A percentile compares a stretch with the other conserved stretches of the same genome.
Conservation (phyloP, 2,113 vertebrate genomes). For the Nothoprocta pentlandii region DNA sequence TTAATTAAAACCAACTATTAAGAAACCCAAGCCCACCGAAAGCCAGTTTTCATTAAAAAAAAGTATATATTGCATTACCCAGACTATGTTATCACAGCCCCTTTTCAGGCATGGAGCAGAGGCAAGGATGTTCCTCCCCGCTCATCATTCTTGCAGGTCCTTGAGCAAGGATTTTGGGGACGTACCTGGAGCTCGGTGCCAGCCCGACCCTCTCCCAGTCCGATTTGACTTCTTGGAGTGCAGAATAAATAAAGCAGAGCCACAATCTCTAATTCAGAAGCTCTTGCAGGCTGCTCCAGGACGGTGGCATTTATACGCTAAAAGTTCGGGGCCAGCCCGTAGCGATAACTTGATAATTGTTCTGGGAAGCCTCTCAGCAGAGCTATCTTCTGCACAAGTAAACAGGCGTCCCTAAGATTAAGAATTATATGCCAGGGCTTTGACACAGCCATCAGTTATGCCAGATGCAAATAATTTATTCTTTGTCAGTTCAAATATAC, state of each 20-base stretch:
- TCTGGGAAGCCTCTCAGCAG: constrained; percentile 70
- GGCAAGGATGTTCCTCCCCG: not conserved
- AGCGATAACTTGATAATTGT: constrained; percentile 43
- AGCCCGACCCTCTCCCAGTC: fast-evolving
- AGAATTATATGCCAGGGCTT: constrained; percentile 80
- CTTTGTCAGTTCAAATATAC: constrained; percentile 82
- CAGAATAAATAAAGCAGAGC: not conserved
- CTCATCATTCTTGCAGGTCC: not conserved
- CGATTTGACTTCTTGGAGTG: not conserved
- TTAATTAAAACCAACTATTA: not conserved
- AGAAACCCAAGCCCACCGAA: not conserved
- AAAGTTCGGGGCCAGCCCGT: not conserved
- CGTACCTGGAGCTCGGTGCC: not conserved
- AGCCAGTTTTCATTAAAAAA: not conserved
- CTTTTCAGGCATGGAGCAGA: fast-evolving
- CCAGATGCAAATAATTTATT: constrained; percentile 86
- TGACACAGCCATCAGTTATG: constrained; percentile 83
- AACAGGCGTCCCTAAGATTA: constrained; percentile 74
- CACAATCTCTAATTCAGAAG: not conserved
- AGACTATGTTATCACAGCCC: not conserved
- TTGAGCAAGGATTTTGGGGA: not conserved
- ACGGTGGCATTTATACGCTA: fast-evolving
- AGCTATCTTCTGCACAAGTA: constrained; percentile 70
- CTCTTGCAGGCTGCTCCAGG: not conserved
- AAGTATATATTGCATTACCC: not conserved